Conservation (phyloP, 2,888 invertebrate genomes). For the Agrenia bidenticulata region DNA sequence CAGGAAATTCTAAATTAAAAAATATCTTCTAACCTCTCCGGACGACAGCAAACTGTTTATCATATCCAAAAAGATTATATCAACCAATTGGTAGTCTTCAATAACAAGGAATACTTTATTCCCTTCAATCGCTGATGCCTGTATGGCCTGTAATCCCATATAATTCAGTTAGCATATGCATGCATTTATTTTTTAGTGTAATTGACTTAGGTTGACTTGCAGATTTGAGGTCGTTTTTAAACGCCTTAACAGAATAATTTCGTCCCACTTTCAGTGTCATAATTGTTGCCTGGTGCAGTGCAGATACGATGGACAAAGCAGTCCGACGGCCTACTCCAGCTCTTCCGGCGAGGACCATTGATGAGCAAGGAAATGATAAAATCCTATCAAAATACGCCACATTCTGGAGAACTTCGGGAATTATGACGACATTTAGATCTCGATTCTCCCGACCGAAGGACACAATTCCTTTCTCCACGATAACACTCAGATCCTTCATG, state of each 20-base stretch:
- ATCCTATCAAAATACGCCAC: slow-evolving; percentile 67
- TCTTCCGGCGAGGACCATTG: slow-evolving; percentile 71
- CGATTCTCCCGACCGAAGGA: slow-evolving; percentile 66
- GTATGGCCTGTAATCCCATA: slow-evolving; percentile 73
- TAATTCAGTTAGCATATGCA: slow-evolving; percentile 2
- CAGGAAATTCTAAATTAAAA: slow-evolving; percentile 1
- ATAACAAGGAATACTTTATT: slow-evolving; percentile 75
- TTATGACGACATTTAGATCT: slow-evolving; percentile 65
- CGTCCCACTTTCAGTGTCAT: slow-evolving; percentile 62
- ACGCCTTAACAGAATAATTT: slow-evolving; percentile 65
- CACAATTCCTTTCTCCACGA: slow-evolving; percentile 65
- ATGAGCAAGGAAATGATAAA: slow-evolving; percentile 65
- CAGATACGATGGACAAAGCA: slow-evolving; percentile 72
- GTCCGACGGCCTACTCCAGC: slow-evolving; percentile 80
- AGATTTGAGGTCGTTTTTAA: slow-evolving; percentile 75
- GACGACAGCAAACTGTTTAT: slow-evolving; percentile 75
- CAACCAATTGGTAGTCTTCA: slow-evolving; percentile 76
- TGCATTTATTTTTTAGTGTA: too few species aligned
- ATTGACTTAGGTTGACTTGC: too few species aligned
- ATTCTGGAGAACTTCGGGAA: slow-evolving; percentile 67
- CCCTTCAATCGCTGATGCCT: slow-evolving; percentile 75
- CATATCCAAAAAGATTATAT: slow-evolving; percentile 69
- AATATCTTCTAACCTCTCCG: slow-evolving; percentile 67
- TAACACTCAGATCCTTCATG: slow-evolving; percentile 65
- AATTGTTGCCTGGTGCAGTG: slow-evolving; percentile 68